Conservation (phyloP, 2,113 vertebrate species). For the Helogale parvula region DNA sequence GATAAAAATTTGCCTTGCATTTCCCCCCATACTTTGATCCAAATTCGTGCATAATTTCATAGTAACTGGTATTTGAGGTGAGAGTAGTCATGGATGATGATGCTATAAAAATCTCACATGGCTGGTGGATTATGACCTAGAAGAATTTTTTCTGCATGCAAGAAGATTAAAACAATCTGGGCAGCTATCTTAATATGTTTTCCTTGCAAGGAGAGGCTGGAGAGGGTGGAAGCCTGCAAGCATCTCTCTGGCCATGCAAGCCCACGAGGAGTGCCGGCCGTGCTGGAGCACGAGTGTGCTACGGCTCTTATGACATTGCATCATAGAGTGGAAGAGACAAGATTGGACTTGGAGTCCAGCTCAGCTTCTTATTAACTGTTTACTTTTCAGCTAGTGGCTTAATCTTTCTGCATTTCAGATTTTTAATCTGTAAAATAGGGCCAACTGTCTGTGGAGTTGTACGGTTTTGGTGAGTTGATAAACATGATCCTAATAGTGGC, state of each 20-base stretch:
- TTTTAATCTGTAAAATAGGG: conserved; percentile 11
- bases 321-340: background rate
- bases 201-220: background rate
- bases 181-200: background rate
- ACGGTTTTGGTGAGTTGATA: background rate
- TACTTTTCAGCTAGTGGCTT: conserved; percentile 9
- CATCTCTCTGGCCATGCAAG: background rate
- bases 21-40: conserved; percentile 54
- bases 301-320: background rate
- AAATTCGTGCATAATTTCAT: conserved; percentile 64
- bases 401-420: conserved; percentile 12
- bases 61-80: conserved; percentile 58
- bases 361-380: conserved; percentile 17
- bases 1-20: conserved; percentile 72
- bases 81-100: conserved; percentile 34
- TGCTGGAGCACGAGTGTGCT: background rate
- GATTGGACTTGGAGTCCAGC: background rate
- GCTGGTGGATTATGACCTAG: conserved; percentile 44
- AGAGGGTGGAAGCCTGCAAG: background rate
- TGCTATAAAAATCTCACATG: conserved; percentile 61
- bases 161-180: conserved; percentile 61
- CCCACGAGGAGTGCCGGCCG: background rate
- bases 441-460: background rate
- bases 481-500: background rate
- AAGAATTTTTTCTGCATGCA: conserved; percentile 18